phyloP scores from a whole-genome alignment of 1,140 invertebrate species.

The Euschistus heros region DNA sequence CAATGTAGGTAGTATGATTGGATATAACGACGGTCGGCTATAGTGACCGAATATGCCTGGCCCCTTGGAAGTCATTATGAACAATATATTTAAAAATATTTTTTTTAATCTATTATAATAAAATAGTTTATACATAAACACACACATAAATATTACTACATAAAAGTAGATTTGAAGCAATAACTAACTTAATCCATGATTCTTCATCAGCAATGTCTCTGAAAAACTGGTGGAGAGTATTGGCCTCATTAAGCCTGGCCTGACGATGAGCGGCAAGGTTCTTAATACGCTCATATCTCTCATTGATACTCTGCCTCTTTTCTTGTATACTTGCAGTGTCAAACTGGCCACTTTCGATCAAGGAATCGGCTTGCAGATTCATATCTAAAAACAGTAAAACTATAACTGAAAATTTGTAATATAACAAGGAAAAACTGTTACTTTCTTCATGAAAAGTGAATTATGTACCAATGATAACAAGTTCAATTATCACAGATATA shows the following conservation, averaged over 20 bases:
- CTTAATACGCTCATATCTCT: slow-evolving; percentile 84
- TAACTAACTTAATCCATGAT: slow-evolving; percentile 91
- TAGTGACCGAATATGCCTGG: no score
- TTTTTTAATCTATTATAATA: no score
- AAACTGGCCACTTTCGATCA: slow-evolving; percentile 91
- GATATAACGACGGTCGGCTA: no score
- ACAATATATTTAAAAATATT: no score
- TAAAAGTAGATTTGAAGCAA: not conserved
- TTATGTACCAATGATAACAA: no score
- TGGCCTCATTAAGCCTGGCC: slow-evolving; percentile 83
- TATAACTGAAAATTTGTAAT: not conserved
- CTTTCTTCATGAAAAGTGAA: no score
- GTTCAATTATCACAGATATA: no score
- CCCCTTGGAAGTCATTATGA: no score
- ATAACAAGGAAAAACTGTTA: slow-evolving; percentile 12
- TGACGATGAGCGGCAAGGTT: slow-evolving; percentile 86
- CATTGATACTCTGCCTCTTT: slow-evolving; percentile 85
- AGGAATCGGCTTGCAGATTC: slow-evolving; percentile 86
- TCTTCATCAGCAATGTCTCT: slow-evolving; percentile 98
- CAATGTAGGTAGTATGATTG: no score
- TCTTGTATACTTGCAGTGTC: slow-evolving; percentile 87
- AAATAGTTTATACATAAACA: no score
- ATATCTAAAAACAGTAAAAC: slow-evolving; percentile 50
- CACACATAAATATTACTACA: slow-evolving; percentile 7
- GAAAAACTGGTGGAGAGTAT: slow-evolving; percentile 98